phyloP scores from a whole-genome alignment of 2,888 invertebrate species.

The Taenaris catops region DNA sequence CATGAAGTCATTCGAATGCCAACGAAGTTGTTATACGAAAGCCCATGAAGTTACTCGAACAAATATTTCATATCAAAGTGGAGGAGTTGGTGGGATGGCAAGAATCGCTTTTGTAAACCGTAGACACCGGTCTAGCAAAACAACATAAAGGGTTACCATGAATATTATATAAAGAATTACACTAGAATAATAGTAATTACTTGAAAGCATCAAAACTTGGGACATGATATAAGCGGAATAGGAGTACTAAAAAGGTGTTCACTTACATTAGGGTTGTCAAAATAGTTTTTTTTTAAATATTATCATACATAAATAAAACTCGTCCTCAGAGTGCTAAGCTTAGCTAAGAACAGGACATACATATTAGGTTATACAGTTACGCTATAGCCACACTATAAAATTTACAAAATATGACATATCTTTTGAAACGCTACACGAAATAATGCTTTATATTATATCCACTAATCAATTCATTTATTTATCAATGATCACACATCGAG shows the following conservation, averaged over 20 bases:
- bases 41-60: no score
- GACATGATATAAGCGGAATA: conserved; percentile 23
- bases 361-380: conserved; percentile 64
- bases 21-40: no score
- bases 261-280: conserved; percentile 27
- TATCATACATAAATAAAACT: conserved; percentile 46
- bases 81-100: no score
- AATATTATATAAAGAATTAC: conserved; percentile 24
- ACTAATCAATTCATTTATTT: conserved; percentile 74
- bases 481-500: conserved; percentile 55
- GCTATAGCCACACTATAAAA: conserved; percentile 78
- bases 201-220: conserved; percentile 30
- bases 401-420: conserved; percentile 80
- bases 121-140: conserved; percentile 26
- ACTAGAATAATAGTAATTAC: conserved; percentile 22
- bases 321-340: conserved; percentile 75
- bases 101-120: no score
- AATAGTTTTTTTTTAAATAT: conserved; percentile 29
- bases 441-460: conserved; percentile 62
- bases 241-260: conserved; percentile 21
- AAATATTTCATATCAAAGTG: no score
- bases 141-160: conserved; percentile 17
- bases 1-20: no score
- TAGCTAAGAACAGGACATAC: conserved; percentile 69
- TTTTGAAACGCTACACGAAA: conserved; percentile 75